These are phyloP conservation scores for Daptonema setosum DNA, from an alignment of 2,888 invertebrate species.

Conservation along the genomic window DNA sequence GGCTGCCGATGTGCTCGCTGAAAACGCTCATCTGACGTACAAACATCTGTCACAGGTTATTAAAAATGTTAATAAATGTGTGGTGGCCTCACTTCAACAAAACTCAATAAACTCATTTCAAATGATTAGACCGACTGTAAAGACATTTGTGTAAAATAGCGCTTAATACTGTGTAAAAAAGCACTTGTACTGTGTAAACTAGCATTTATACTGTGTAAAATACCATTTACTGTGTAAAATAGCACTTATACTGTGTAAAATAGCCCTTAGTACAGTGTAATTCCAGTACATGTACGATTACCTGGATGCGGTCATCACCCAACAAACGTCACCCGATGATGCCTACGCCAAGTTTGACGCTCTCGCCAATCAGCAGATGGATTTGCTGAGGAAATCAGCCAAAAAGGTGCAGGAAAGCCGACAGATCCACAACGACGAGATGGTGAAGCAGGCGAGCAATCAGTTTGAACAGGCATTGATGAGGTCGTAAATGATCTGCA, in stretches of 20 bases:
- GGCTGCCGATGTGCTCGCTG: slow-evolving; percentile 89
- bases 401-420: slow-evolving; percentile 77
- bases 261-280: too few species aligned
- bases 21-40: slow-evolving; percentile 83
- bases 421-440: slow-evolving; percentile 62
- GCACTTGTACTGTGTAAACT: too few species aligned
- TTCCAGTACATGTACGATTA: slow-evolving; percentile 72
- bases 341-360: slow-evolving; percentile 86
- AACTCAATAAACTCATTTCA: too few species aligned
- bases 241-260: too few species aligned
- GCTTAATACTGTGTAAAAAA: too few species aligned
- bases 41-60: slow-evolving; percentile 68
- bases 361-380: slow-evolving; percentile 68
- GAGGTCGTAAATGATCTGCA: too few species aligned
- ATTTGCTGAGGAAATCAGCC: slow-evolving; percentile 64
- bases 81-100: too few species aligned
- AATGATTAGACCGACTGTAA: too few species aligned
- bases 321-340: slow-evolving; percentile 84
- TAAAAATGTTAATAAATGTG: too few species aligned
- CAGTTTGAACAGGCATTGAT: slow-evolving; percentile 75
- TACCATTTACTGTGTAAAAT: too few species aligned
- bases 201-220: too few species aligned
- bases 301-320: slow-evolving; percentile 80
- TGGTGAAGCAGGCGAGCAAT: slow-evolving; percentile 53
- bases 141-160: too few species aligned